phyloP scores from a whole-genome alignment of 2,797 vertebrate species.

The Aratinga solstitialis region DNA sequence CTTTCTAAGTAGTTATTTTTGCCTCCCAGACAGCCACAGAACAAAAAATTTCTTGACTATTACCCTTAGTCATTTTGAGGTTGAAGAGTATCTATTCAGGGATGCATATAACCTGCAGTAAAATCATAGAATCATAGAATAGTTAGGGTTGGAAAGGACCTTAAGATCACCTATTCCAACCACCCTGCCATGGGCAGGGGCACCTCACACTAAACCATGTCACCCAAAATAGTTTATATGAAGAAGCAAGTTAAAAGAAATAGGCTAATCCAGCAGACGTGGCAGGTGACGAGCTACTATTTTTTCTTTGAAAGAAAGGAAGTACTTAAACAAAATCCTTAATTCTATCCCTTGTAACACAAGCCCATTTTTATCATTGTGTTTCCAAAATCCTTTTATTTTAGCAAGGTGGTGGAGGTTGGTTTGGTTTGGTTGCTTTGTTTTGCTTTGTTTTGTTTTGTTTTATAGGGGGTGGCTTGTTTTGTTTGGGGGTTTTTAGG shows the following conservation, averaged over 20 bases:
- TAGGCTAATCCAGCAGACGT: not conserved
- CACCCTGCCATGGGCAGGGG: too few relatives aligned
- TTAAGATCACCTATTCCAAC: too few relatives aligned
- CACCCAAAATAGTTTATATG: not conserved
- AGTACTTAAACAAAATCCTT: not conserved
- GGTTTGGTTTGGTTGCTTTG: not conserved
- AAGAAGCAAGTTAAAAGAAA: not conserved
- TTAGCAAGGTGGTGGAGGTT: not conserved
- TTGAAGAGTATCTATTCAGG: not conserved
- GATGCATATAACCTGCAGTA: not conserved
- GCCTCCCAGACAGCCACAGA: not conserved
- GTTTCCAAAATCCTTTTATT: not conserved
- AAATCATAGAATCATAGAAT: not conserved
- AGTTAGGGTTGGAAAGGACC: too few relatives aligned
- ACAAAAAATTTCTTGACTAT: not conserved
- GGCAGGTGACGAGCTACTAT: not conserved
- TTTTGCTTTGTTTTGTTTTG: not conserved
- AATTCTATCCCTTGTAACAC: not conserved
- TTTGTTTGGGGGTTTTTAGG: not conserved
- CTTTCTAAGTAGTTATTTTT: not conserved
- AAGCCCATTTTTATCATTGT: not conserved
- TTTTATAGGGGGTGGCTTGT: not conserved
- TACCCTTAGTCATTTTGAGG: not conserved
- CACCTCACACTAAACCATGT: too few relatives aligned
- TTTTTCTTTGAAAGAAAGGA: not conserved